Evolutionary conservation across 2,888 invertebrate genomes (phyloP), one percentile per base, ranked within the genome.

Genomic region (Nysson spinosus): DNA sequence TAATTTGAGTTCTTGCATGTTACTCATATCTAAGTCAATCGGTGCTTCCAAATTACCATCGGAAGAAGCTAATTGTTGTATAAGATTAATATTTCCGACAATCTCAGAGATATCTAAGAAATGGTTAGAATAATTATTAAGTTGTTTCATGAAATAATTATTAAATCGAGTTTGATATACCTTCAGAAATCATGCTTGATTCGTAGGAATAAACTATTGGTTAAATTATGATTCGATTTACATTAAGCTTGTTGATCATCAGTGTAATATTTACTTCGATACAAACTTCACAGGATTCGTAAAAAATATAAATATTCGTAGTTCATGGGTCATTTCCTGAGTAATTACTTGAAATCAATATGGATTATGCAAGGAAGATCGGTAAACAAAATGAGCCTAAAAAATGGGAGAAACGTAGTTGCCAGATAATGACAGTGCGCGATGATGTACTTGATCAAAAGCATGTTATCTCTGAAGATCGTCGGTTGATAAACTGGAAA

Each of bases 1-100:
- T 28, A 91, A 87, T 32, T 75, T 69, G 1, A 89, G 78, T 16
- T 80, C 75, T 37, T 72, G 80, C 62, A 87, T 83, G 3, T 71
- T 57, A 3, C 81, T 73, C 22, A 89, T 78, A 50, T 88, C 86
- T 24, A 90, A 83, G 72, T 90, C 82, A 4, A 90, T 88, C 0
- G 90, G 90, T 0, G 89, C 88, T 63, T 87, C 87, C 9, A 83
- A 78, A 1, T 24, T 22, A 1, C 61, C 69, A 3, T 78, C 63
- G 2, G 17, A 24, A 1, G 0, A 1, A 9, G 17, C 35, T 1
- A 78, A 47, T 6, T 19, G n/a, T 28, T 19, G 63, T 37, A 77
- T 64, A 0, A 49, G 50, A 19, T 32, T 35, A 7, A 37, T 73
- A 28, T 60, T 69, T 22, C 60, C 50, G 5, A 30, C 2, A 7